phyloP scores from a whole-genome alignment of 2,888 invertebrate species.

The Heteromyza rotundicornis region DNA sequence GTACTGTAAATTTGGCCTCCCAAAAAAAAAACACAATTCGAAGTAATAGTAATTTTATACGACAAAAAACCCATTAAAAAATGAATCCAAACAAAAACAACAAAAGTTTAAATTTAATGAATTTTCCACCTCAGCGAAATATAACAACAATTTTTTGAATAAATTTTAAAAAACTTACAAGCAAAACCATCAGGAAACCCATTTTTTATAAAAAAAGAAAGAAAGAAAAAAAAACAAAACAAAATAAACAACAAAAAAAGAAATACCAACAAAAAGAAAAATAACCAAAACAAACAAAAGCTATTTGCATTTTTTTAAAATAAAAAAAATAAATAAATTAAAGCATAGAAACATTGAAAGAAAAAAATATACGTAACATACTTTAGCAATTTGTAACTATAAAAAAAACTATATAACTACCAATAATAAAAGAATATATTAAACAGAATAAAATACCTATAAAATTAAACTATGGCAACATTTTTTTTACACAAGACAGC shows the following conservation, averaged over 20 bases:
- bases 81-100: slow-evolving; percentile 40
- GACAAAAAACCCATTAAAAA: too few species aligned
- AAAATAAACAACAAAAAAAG: slow-evolving; percentile 26
- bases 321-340: slow-evolving; percentile 31
- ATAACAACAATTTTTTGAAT: slow-evolving; percentile 45
- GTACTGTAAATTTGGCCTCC: too few species aligned
- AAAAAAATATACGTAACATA: slow-evolving; percentile 25
- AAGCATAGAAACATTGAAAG: slow-evolving; percentile 28
- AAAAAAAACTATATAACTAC: slow-evolving; percentile 11
- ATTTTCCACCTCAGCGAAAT: slow-evolving; percentile 57
- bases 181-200: slow-evolving; percentile 19
- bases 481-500: background rate
- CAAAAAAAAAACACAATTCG: too few species aligned
- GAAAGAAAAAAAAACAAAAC: slow-evolving; percentile 26
- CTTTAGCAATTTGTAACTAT: slow-evolving; percentile 33
- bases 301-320: slow-evolving; percentile 8
- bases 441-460: background rate
- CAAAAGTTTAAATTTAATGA: slow-evolving; percentile 54
- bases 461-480: background rate
- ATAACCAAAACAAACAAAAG: too few species aligned
- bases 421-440: background rate
- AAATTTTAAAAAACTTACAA: slow-evolving; percentile 34
- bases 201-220: slow-evolving; percentile 29
- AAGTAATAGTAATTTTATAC: too few species aligned
- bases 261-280: slow-evolving; percentile 3